Percentiles rank a stretch among this genome's conserved stretches.
phyloP scores from a whole-genome alignment of 1,140 invertebrate species.

The Phymorhynchus buccinoides region DNA sequence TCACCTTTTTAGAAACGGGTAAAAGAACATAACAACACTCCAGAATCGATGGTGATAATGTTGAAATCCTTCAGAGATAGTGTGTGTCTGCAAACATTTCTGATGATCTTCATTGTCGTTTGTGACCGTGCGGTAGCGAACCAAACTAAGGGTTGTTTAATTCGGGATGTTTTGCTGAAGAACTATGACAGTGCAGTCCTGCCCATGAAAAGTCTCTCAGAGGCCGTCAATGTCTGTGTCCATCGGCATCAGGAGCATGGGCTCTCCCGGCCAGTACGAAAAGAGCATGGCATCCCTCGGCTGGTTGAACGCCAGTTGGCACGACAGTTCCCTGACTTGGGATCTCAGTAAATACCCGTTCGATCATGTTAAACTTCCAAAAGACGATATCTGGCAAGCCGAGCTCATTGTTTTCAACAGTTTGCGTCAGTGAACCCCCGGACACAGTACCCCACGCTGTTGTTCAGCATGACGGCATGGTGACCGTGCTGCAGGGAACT shows the following conservation, averaged over 20 bases:
- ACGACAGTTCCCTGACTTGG: conserved; percentile 23
- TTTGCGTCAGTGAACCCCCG: neutral
- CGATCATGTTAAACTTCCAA: neutral
- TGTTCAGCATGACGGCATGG: neutral
- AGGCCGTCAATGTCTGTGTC: neutral
- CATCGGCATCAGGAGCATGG: neutral
- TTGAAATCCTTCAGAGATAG: neutral
- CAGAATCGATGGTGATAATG: neutral
- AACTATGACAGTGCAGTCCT: conserved; percentile 12
- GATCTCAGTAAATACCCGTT: neutral
- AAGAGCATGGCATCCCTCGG: neutral
- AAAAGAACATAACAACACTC: neutral
- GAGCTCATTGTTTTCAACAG: conserved; percentile 13
- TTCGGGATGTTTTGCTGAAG: conserved; percentile 56
- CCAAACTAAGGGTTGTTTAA: neutral
- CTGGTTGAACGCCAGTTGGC: conserved; percentile 21
- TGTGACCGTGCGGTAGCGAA: neutral
- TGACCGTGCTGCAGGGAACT: neutral
- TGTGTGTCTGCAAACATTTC: too few species aligned
- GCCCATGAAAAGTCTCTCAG: neutral
- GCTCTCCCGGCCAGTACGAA: neutral
- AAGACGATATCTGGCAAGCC: neutral
- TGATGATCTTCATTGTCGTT: neutral
- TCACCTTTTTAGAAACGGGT: neutral
- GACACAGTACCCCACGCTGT: neutral